Evolutionary conservation across 2,113 vertebrate species (phyloP).

Genomic region (Anoura caudifer): DNA sequence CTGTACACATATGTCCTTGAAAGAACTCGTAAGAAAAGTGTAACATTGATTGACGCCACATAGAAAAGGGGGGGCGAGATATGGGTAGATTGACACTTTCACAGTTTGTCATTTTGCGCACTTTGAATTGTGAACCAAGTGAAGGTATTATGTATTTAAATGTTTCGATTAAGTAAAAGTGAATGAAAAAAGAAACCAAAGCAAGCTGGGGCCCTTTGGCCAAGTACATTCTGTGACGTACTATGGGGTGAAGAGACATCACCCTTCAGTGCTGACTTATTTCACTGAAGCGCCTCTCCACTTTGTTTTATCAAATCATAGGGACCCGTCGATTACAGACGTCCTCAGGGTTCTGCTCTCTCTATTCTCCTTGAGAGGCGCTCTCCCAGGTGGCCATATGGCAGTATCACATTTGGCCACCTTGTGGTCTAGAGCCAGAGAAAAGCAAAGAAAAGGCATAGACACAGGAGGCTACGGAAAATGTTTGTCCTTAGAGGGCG

Average conservation of each 20-base stretch:
- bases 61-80: background rate
- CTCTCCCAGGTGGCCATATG: background rate
- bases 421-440: background rate
- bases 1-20: background rate
- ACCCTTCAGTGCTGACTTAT: background rate
- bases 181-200: background rate
- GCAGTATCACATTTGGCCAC: background rate
- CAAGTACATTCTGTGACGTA: background rate
- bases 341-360: background rate
- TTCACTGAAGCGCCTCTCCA: background rate
- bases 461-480: background rate
- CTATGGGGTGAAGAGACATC: background rate
- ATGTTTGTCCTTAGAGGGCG: background rate
- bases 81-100: background rate
- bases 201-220: background rate
- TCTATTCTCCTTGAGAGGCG: background rate
- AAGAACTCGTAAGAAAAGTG: background rate
- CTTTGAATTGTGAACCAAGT: conserved; percentile 1
- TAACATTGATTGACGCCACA: background rate
- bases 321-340: background rate
- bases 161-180: background rate
- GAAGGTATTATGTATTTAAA: background rate
- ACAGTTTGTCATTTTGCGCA: background rate
- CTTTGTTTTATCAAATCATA: background rate
- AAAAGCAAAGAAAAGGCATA: background rate